Percentiles rank a stretch among this genome's conserved stretches.
phyloP scores from a whole-genome alignment of 2,797 vertebrate species.

The Lycodopsis pacificus region DNA sequence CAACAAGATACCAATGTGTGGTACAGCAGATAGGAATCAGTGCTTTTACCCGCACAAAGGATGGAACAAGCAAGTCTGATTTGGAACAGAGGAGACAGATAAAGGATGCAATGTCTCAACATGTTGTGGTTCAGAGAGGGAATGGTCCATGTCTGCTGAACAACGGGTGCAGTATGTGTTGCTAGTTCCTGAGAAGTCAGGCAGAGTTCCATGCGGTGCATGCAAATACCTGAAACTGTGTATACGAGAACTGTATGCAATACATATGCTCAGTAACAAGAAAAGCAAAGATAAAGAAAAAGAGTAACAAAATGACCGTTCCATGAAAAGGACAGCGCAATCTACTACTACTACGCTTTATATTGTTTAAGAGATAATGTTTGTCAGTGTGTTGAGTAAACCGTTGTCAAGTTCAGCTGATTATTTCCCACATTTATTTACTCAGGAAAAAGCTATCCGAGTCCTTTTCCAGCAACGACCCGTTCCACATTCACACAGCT shows the following conservation, averaged over 20 bases:
- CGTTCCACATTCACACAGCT: conserved; percentile 40
- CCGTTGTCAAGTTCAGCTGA: neutral
- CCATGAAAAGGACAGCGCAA: neutral
- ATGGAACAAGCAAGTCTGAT: conserved; percentile 48
- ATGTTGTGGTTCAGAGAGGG: conserved; percentile 45
- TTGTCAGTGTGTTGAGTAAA: neutral
- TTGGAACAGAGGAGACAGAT: conserved; percentile 49
- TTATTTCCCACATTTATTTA: conserved; percentile 9
- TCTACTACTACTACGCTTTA: neutral
- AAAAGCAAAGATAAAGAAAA: neutral
- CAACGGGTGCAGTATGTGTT: conserved; percentile 12
- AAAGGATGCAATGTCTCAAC: conserved; percentile 62
- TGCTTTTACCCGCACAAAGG: conserved; percentile 37
- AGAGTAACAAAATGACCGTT: neutral
- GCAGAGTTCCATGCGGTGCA: neutral
- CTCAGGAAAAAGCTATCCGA: conserved; percentile 8
- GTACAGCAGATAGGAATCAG: conserved; percentile 60
- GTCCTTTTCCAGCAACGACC: conserved; percentile 14
- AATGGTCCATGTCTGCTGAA: conserved; percentile 25
- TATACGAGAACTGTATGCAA: neutral
- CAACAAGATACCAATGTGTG: conserved; percentile 35
- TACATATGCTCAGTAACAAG: neutral
- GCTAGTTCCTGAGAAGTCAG: neutral
- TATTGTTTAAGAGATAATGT: neutral
- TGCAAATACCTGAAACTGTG: neutral